A percentile compares a stretch with the other conserved stretches of the same genome.
phyloP scores from a whole-genome alignment of 2,797 vertebrate genomes.

The Amniataba percoides region DNA sequence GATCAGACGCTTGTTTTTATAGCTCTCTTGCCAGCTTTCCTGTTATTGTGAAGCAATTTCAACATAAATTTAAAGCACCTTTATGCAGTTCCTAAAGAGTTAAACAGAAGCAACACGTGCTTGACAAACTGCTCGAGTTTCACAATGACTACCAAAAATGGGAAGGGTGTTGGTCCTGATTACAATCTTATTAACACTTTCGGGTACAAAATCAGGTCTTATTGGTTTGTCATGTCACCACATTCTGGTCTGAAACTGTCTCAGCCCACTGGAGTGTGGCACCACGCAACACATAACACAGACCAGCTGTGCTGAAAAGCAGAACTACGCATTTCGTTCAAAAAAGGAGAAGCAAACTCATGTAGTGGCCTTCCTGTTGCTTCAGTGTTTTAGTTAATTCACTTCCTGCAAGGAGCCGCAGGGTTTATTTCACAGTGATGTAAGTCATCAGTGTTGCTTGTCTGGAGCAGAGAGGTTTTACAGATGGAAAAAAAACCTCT shows the following conservation, averaged over 20 bases:
- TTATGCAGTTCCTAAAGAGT: background rate
- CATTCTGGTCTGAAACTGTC: conserved; percentile 19
- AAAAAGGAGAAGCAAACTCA: conserved; percentile 70
- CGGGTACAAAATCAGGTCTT: background rate
- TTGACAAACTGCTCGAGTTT: background rate
- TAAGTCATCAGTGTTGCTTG: background rate
- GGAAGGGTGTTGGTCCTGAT: background rate
- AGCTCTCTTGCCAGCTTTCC: background rate
- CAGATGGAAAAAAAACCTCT: too few species aligned
- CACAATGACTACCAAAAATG: background rate
- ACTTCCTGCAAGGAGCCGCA: conserved; percentile 73
- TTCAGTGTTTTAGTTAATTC: conserved; percentile 68
- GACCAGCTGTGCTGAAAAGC: conserved; percentile 75
- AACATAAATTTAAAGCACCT: background rate
- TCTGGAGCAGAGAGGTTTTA: background rate
- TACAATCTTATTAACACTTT: background rate
- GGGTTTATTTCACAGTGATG: background rate
- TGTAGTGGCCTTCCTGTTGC: conserved; percentile 80
- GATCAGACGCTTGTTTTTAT: background rate
- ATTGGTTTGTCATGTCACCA: background rate
- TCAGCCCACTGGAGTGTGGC: conserved; percentile 27
- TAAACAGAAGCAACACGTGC: background rate
- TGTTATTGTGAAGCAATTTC: background rate
- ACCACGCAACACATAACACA: background rate
- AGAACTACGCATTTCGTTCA: conserved; percentile 57